Evolutionary conservation across 2,113 vertebrate species (phyloP).

Genomic region (Cranoglanis bouderius): DNA sequence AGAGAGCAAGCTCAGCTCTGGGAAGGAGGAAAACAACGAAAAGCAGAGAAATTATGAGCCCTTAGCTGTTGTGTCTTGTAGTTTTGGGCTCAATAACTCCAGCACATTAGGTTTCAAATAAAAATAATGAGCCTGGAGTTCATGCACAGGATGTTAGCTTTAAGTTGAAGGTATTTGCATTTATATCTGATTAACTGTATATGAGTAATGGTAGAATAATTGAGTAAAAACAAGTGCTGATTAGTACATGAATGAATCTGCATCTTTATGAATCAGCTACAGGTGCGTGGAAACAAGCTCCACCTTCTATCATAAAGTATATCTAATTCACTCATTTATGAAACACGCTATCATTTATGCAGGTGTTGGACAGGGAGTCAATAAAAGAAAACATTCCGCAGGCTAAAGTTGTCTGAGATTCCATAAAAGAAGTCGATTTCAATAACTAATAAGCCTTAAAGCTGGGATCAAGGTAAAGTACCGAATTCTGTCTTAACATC

Average conservation of each 20-base stretch:
- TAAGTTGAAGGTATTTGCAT: not conserved
- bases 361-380: not conserved
- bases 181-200: not conserved
- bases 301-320: not conserved
- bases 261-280: not conserved
- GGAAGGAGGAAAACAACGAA: conserved; percentile 53
- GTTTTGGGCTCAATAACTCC: not conserved
- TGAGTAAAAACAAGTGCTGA: not conserved
- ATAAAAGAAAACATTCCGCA: not conserved
- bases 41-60: conserved; percentile 49
- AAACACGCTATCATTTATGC: not conserved
- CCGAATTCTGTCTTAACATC: too few relatives aligned
- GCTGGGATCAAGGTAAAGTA: too few relatives aligned
- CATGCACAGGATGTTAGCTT: not conserved
- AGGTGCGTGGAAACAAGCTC: not conserved
- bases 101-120: not conserved
- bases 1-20: conserved; percentile 61
- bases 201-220: not conserved
- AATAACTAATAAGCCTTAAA: not conserved
- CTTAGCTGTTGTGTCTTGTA: conserved; percentile 34
- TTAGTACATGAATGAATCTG: not conserved
- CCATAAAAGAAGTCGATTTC: not conserved
- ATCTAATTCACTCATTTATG: not conserved
- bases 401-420: not conserved
- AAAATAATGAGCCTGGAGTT: not conserved